Evolutionary conservation across 2,797 vertebrate genomes (phyloP).

Genomic region (Stomatorhinus walkeri): DNA sequence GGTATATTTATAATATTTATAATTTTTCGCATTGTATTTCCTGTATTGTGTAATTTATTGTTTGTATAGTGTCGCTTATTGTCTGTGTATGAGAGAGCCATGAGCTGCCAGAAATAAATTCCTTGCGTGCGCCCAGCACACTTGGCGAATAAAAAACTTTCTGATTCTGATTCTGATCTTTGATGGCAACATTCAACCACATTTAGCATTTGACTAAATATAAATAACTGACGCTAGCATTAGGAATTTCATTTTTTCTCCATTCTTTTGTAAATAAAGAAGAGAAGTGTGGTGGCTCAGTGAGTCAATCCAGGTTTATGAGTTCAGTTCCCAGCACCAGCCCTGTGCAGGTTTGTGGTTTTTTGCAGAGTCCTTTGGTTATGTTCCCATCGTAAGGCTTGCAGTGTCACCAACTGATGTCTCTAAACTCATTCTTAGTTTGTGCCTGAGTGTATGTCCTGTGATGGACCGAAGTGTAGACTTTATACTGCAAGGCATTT

Average conservation of each 20-base stretch:
- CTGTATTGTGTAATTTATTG: too few relatives aligned
- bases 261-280: neutral
- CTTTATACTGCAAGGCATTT: neutral
- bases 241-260: neutral
- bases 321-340: neutral
- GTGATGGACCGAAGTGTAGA: neutral
- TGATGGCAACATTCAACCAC: neutral
- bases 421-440: neutral
- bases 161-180: too few relatives aligned
- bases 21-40: too few relatives aligned
- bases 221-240: neutral
- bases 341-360: neutral
- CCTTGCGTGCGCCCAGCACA: too few relatives aligned
- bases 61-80: too few relatives aligned
- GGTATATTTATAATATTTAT: too few relatives aligned
- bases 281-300: neutral
- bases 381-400: neutral
- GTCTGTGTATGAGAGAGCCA: too few relatives aligned
- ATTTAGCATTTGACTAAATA: neutral
- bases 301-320: neutral
- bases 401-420: neutral
- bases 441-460: neutral
- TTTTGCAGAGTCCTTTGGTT: neutral
- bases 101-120: too few relatives aligned
- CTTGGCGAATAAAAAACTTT: too few relatives aligned